Percentiles rank a stretch among this genome's conserved stretches.
phyloP scores from a whole-genome alignment of 2,888 invertebrate genomes.

The Conchocele bisecta region DNA sequence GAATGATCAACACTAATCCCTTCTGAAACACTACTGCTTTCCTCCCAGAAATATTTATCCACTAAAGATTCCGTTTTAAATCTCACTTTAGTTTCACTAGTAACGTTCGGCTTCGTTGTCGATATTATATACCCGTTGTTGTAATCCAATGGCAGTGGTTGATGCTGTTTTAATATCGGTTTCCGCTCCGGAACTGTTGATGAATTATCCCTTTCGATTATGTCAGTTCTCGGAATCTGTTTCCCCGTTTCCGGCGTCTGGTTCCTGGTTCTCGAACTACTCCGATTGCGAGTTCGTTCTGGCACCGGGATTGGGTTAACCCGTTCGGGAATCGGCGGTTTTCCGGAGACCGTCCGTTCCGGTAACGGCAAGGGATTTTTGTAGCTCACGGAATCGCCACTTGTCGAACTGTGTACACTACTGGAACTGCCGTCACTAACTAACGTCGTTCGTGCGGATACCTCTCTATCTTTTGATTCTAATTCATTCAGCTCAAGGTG shows the following conservation, averaged over 20 bases:
- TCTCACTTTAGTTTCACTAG: slow-evolving; percentile 53
- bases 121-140: slow-evolving; percentile 36
- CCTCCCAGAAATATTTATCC: slow-evolving; percentile 59
- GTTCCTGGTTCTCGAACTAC: not conserved
- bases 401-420: slow-evolving; percentile 16
- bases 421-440: slow-evolving; percentile 25
- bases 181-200: slow-evolving; percentile 23
- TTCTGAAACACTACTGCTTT: slow-evolving; percentile 57
- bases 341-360: slow-evolving; percentile 28
- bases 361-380: slow-evolving; percentile 43
- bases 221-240: slow-evolving; percentile 3
- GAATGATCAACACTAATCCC: slow-evolving; percentile 60
- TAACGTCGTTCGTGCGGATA: not conserved
- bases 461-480: slow-evolving; percentile 24
- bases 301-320: slow-evolving; percentile 31
- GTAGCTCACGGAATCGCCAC: slow-evolving; percentile 9
- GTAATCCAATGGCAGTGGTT: slow-evolving; percentile 22
- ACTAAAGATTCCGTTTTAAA: slow-evolving; percentile 53
- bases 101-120: slow-evolving; percentile 22
- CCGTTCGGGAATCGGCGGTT: not conserved
- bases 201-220: not conserved
- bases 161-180: slow-evolving; percentile 58
- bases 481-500: slow-evolving; percentile 56
- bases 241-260: slow-evolving; percentile 9
- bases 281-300: slow-evolving; percentile 24